phyloP scores from a whole-genome alignment of 2,888 invertebrate species.

The Agrotis segetum region DNA sequence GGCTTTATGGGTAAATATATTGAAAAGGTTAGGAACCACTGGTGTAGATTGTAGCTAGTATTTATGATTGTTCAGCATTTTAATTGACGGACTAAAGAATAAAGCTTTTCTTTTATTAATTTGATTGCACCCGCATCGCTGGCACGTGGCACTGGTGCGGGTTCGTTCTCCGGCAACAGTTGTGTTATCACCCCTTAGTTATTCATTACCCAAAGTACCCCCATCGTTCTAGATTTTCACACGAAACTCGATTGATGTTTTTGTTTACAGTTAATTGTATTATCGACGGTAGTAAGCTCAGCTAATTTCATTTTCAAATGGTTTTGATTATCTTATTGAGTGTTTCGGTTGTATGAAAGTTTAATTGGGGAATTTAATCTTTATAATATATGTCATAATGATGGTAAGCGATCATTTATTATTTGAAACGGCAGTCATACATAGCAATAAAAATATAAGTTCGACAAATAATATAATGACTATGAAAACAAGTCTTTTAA shows the following conservation, averaged over 20 bases:
- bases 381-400: not conserved
- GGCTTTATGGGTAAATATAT: too few relatives aligned
- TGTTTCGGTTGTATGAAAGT: not conserved
- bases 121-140: conserved; percentile 65
- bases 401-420: not conserved
- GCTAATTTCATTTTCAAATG: conserved; percentile 34
- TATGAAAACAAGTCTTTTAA: not conserved
- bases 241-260: conserved; percentile 70
- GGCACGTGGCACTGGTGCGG: conserved; percentile 78
- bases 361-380: conserved; percentile 10
- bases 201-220: conserved; percentile 78
- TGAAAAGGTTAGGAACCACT: too few relatives aligned
- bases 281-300: conserved; percentile 39
- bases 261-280: conserved; percentile 49
- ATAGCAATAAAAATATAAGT: too few relatives aligned
- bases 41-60: conserved; percentile 6
- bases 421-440: not conserved
- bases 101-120: conserved; percentile 61
- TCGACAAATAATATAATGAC: too few relatives aligned
- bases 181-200: conserved; percentile 81
- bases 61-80: conserved; percentile 44
- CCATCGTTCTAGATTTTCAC: conserved; percentile 85
- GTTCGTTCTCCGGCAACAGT: conserved; percentile 59
- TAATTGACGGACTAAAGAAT: conserved; percentile 53
- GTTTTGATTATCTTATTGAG: conserved; percentile 30